phyloP scores from a whole-genome alignment of 2,797 vertebrate genomes.

The Tachyglossus aculeatus region DNA sequence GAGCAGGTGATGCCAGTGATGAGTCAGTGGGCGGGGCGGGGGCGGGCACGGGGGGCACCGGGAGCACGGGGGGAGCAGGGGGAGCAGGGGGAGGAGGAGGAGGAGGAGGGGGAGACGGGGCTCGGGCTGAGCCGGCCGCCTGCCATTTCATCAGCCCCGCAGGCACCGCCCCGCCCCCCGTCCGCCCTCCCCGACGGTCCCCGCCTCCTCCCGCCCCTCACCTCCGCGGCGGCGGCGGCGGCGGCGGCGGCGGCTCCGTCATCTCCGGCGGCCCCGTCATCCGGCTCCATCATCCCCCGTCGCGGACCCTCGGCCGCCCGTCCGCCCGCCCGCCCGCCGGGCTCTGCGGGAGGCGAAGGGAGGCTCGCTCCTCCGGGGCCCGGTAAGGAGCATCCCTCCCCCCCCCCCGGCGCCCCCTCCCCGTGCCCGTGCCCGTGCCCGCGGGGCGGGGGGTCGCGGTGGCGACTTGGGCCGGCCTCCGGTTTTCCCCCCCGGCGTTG shows the following conservation, averaged over 20 bases:
- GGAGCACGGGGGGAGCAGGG: too few species aligned
- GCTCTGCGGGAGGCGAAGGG: too few species aligned
- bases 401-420: too few species aligned
- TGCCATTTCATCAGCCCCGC: slow-evolving; percentile 87
- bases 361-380: too few species aligned
- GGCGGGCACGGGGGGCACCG: too few species aligned
- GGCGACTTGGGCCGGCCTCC: too few species aligned
- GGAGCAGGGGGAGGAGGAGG: too few species aligned
- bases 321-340: background rate
- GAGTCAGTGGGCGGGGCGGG: slow-evolving; percentile 91
- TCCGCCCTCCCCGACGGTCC: slow-evolving; percentile 26
- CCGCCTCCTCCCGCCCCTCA: slow-evolving; percentile 27
- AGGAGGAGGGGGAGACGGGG: too few species aligned
- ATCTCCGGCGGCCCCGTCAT: background rate
- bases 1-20: slow-evolving; percentile 84
- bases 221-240: slow-evolving; percentile 23
- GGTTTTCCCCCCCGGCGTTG: too few species aligned
- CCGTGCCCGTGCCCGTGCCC: too few species aligned
- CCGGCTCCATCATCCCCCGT: background rate
- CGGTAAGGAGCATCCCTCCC: too few species aligned
- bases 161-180: slow-evolving; percentile 34
- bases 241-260: background rate
- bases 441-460: too few species aligned
- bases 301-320: background rate
- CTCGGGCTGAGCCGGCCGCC: slow-evolving; percentile 87